Percentiles rank a stretch among this genome's conserved stretches.
Evolutionary conservation across 2,797 vertebrate species (phyloP).

Genomic region (Scleropages formosus): DNA sequence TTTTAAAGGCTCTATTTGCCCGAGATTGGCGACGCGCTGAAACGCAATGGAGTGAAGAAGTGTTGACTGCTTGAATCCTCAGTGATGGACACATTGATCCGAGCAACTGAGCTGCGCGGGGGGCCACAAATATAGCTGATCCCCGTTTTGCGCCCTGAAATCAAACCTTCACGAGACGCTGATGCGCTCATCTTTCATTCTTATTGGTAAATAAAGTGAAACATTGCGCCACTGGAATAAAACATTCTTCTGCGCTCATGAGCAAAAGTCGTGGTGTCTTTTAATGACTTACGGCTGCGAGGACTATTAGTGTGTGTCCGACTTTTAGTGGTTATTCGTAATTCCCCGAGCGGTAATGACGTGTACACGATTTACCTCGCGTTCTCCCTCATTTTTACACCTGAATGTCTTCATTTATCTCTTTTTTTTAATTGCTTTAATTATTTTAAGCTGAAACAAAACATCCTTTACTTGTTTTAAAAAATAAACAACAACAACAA

Average conservation of each 20-base stretch:
- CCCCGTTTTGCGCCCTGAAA: slow-evolving; percentile 21
- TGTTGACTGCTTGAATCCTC: slow-evolving; percentile 8
- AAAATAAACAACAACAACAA: no score
- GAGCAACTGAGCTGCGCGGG: slow-evolving; percentile 1
- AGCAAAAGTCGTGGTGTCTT: not conserved
- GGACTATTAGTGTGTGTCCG: no score
- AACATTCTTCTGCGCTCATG: not conserved
- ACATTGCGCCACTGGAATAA: not conserved
- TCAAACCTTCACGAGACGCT: slow-evolving; percentile 21
- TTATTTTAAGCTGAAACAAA: no score
- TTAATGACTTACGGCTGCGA: not conserved
- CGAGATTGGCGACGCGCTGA: not conserved
- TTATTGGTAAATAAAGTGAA: slow-evolving; percentile 12
- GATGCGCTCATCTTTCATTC: not conserved
- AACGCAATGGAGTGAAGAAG: slow-evolving; percentile 17
- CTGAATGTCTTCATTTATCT: no score
- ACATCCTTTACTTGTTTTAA: no score
- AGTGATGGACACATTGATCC: slow-evolving; percentile 10
- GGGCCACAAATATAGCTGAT: slow-evolving; percentile 2
- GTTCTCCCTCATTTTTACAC: no score
- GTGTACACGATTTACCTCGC: no score
- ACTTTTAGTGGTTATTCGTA: no score
- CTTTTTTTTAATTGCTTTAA: no score
- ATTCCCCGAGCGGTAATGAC: no score
- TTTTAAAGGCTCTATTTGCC: no score